A percentile compares a stretch with the other conserved stretches of the same genome.
Evolutionary conservation across 2,797 vertebrate genomes (phyloP).

Genomic region (Clarias fuscus): DNA sequence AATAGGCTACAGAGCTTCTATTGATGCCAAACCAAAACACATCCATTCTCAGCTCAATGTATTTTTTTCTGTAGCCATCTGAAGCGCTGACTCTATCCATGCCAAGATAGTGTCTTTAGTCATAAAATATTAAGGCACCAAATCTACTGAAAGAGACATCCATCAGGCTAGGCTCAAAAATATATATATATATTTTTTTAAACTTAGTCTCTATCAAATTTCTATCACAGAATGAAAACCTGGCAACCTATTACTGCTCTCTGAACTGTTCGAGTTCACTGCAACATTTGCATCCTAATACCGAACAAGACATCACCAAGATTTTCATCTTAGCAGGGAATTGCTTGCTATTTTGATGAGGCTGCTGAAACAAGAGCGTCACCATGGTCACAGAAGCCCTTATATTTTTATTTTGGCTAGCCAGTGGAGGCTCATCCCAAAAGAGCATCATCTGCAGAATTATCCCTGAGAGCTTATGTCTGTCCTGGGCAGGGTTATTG

Average conservation of each 20-base stretch:
- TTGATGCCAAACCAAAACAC: neutral
- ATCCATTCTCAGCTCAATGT: neutral
- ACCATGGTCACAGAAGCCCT: neutral
- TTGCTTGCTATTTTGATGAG: neutral
- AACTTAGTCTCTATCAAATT: neutral
- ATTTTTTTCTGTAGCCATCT: neutral
- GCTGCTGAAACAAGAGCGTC: neutral
- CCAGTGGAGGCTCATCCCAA: neutral
- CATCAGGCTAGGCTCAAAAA: neutral
- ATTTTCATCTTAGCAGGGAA: slow-evolving; percentile 7
- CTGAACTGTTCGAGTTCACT: neutral
- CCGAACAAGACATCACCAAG: neutral
- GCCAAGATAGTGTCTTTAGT: neutral
- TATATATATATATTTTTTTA: no score
- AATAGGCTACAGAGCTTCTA: neutral
- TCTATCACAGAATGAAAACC: neutral
- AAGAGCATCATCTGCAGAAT: neutral
- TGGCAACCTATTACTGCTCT: neutral
- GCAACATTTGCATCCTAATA: slow-evolving; percentile 1
- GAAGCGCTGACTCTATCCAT: neutral
- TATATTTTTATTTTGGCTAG: neutral
- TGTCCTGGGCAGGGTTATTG: neutral
- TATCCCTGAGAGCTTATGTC: neutral
- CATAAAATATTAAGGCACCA: neutral
- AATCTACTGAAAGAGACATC: neutral